Base-by-base conservation (phyloP, 2,888 invertebrate species). In the Macroteleia sp. region DNA sequence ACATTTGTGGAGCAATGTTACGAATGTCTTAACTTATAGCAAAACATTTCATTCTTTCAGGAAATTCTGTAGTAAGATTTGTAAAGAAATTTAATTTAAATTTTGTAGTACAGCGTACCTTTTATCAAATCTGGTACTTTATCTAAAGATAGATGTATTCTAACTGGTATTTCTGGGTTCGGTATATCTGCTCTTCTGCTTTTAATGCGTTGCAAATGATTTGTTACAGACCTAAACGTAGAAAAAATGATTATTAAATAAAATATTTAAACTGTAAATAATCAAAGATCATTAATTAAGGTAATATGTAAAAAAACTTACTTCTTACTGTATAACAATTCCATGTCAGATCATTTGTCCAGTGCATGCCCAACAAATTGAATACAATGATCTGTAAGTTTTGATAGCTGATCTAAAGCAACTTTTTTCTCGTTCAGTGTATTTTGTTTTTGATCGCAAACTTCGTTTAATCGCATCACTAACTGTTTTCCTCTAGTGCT, bases 351-450 rank as follows among this genome's bases (percentile, higher is more conserved):
- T 80, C 96, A 96, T 83, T 94, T 95, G 32, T 95, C 95, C 48
- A 97, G 92, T 25, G 96, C 96, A 83, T 94, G 94, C 87, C 94
- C 94, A 64, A 97, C 96, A 92, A 97, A 97, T 81, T 94, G 94
- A 82, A 97, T 95, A 91, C 97, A 97, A 92, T 98, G 97, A 92
- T 97, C 97, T 12, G 97, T 96, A 90, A 97, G 95, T 88, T 95
- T 94, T 0, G 96, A 96, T 10, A 97, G 93, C 87, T 96, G 95
- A 88, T 96, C 95, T 46, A 97, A 92, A 46, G 97, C 97, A 57
- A 95, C 93, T 90, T 96, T 96, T 91, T 97, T 97, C 92, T 97
- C 96, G 83, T 94, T 94, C 42, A 97, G 92, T 41, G 97, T 96
- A 88, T 95, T 95, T 81, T 95, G 94, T 88, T 96, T 96, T 50